Base-by-base conservation (phyloP, 2,888 invertebrate genomes). In the Ypsolopha scabrella region DNA sequence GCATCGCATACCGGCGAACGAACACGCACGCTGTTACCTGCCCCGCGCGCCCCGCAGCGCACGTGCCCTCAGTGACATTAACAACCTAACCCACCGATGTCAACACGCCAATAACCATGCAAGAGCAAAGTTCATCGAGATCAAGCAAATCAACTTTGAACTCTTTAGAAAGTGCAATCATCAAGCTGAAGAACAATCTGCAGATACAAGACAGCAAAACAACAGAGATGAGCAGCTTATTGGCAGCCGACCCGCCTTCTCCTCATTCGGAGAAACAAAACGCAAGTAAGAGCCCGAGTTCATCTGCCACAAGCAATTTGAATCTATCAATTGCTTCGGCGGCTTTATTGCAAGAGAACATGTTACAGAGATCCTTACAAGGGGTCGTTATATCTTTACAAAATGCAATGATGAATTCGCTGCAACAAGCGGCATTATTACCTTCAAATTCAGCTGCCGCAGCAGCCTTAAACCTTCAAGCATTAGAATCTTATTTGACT, bases 381-480 rank as follows among this genome's bases (percentile, higher is more conserved):
- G 92, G 91, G 64, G 94, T 94, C 49, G 93, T 94, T 38, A 87
- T 94, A 58, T 93, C 94, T 10, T 82, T 95, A 50, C 95, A 95
- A 77, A 94, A 93, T 68, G 94, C 94, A 7, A 92, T 95, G 89
- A 92, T 95, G 80, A 93, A 91, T 64, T 94, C 94, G 8, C 79
- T 95, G 58, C 94, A 94, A 72, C 93, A 94, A 68, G 95, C 94
- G 1, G 94, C 94, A 0, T 81, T 95, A 33, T 74, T 95, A 62
- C 94, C 94, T 7, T 92, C 92, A 0, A 93, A 94, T 62, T 94
- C 94, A 2, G 93, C 94, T 6, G 94, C 94, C 7, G 94, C 94
- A 39, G 93, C 94, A 39, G 95, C 95, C 0, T 86, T 95, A 14
- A 94, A 94, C 73, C 88, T 95, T 38, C 95, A 95, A 80, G 95